Evolutionary conservation across 2,113 vertebrate species (phyloP).

Genomic region (Petromus typicus): DNA sequence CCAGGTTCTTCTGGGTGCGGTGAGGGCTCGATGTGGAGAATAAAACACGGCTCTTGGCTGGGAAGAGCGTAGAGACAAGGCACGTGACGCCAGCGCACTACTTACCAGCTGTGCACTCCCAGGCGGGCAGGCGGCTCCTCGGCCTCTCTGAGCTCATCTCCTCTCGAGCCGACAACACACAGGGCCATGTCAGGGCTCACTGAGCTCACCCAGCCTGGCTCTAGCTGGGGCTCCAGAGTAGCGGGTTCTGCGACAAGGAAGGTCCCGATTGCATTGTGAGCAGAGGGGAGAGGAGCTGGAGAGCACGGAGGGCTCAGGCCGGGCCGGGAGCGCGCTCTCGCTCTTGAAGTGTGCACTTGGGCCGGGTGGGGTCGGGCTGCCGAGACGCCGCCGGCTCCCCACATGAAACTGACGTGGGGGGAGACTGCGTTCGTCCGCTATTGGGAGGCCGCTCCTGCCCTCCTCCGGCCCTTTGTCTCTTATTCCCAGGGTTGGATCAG

Average conservation of each 20-base stretch:
- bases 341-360: background rate
- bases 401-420: background rate
- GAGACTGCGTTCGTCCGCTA: background rate
- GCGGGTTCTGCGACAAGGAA: background rate
- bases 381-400: background rate
- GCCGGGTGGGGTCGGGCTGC: background rate
- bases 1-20: background rate
- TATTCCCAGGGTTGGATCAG: background rate
- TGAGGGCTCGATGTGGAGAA: background rate
- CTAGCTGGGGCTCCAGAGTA: background rate
- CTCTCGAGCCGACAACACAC: background rate
- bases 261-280: background rate
- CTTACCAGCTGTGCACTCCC: background rate
- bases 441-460: background rate
- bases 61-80: background rate
- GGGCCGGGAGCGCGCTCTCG: background rate
- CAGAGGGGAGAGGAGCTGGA: background rate
- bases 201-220: background rate
- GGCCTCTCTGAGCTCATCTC: slow-evolving; percentile 3
- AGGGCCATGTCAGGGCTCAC: background rate
- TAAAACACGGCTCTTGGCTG: background rate
- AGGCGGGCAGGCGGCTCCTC: background rate
- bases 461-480: too few relatives aligned
- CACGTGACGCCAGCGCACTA: background rate
- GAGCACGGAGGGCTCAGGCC: background rate